A percentile compares a stretch with the other conserved stretches of the same genome.
phyloP scores from a whole-genome alignment of 1,140 invertebrate genomes.

The Holotrichia oblita region DNA sequence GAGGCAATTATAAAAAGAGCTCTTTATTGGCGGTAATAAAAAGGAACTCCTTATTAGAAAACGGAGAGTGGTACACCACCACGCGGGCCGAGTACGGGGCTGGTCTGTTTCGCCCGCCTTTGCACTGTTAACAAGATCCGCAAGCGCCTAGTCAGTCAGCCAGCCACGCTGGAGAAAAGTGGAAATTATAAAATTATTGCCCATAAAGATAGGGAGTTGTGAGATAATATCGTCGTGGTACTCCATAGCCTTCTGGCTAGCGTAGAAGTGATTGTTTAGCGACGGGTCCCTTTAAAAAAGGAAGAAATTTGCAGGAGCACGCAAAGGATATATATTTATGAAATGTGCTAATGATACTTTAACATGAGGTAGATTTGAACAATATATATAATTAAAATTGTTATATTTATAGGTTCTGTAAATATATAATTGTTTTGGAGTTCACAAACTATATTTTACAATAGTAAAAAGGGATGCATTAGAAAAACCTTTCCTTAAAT shows the following conservation, averaged over 20 bases:
- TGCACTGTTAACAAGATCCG: neutral
- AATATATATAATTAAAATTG: too few species aligned
- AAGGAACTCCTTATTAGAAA: slow-evolving; percentile 34
- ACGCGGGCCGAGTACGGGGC: neutral
- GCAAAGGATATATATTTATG: neutral
- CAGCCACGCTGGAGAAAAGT: neutral
- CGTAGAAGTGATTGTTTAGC: neutral
- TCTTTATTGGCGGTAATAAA: slow-evolving; percentile 36
- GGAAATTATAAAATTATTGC: slow-evolving; percentile 33
- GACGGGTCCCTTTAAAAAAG: neutral
- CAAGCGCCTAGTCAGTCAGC: neutral
- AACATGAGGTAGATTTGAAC: too few species aligned
- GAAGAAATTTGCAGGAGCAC: neutral
- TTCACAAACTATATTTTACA: too few species aligned
- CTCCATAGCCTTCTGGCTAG: neutral
- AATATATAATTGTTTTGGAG: too few species aligned
- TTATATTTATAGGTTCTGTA: too few species aligned
- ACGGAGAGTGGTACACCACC: slow-evolving; percentile 1
- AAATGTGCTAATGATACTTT: too few species aligned
- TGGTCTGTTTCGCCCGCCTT: neutral
- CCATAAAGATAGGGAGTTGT: slow-evolving; percentile 8
- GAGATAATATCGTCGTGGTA: slow-evolving; percentile 2
- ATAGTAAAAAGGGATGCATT: too few species aligned
- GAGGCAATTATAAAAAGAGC: slow-evolving; percentile 31
- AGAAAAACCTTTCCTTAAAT: too few species aligned